Evolutionary conservation across 2,797 vertebrate genomes (phyloP).

Genomic region (Chloroceryle inda): DNA sequence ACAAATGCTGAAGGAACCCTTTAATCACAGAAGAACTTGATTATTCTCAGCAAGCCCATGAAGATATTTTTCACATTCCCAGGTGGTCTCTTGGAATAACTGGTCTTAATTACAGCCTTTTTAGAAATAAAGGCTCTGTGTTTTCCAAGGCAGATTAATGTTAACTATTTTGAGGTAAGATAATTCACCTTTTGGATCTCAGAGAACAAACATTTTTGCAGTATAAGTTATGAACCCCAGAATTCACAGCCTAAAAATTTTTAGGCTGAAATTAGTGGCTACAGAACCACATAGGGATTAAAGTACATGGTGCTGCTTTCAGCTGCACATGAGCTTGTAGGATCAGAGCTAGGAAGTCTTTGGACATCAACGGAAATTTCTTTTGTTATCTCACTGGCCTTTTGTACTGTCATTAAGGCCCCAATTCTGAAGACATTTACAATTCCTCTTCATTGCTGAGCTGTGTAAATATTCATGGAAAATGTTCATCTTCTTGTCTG

Average conservation of each 20-base stretch:
- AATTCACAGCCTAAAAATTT: neutral
- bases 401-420: neutral
- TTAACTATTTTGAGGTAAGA: neutral
- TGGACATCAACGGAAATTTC: neutral
- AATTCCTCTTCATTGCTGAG: neutral
- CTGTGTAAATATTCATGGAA: neutral
- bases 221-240: neutral
- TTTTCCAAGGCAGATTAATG: neutral
- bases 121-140: neutral
- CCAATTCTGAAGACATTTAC: neutral
- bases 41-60: neutral
- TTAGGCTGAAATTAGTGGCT: neutral
- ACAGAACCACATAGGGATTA: neutral
- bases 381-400: neutral
- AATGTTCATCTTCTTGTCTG: neutral
- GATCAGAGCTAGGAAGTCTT: neutral
- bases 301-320: neutral
- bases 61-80: neutral
- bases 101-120: constrained; percentile 5
- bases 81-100: neutral
- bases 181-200: neutral
- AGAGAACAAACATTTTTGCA: neutral
- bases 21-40: neutral
- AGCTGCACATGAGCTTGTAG: neutral
- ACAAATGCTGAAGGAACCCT: neutral